A percentile compares a stretch with the other conserved stretches of the same genome.
phyloP scores from a whole-genome alignment of 2,113 vertebrate species.

The Serilophus lunatus region DNA sequence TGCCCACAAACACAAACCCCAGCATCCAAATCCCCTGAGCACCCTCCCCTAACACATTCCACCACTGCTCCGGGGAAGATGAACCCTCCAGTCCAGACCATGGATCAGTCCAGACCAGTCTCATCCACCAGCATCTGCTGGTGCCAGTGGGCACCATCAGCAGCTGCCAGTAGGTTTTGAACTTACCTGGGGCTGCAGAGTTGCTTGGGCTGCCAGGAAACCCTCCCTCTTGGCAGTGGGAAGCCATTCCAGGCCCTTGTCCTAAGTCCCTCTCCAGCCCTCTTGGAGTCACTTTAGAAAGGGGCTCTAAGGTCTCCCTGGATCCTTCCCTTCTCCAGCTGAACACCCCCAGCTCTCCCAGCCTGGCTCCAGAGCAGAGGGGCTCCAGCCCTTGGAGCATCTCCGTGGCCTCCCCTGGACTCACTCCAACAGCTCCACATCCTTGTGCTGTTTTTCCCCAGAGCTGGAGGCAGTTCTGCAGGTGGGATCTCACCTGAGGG shows the following conservation, averaged over 20 bases:
- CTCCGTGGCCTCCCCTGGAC: not conserved
- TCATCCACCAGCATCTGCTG: fast-evolving
- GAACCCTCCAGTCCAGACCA: not conserved
- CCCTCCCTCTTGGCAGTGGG: not conserved
- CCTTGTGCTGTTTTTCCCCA: not conserved
- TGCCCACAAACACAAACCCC: not conserved
- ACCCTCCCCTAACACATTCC: not conserved
- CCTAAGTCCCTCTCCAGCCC: not conserved
- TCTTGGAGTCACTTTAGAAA: not conserved
- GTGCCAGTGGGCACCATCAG: too few relatives aligned
- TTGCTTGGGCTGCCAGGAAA: not conserved
- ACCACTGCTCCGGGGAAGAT: not conserved
- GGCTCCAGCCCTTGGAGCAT: not conserved
- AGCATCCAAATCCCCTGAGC: not conserved
- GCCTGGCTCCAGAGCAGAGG: not conserved
- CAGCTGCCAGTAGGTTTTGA: not conserved
- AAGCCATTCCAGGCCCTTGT: not conserved
- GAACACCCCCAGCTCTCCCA: not conserved
- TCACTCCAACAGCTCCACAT: not conserved
- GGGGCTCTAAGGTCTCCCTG: not conserved
- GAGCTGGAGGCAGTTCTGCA: not conserved
- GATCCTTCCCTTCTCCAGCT: not conserved
- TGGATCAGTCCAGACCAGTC: not conserved
- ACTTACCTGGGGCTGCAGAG: not conserved
- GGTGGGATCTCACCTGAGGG: not conserved